A percentile compares a stretch with the other conserved stretches of the same genome.
Evolutionary conservation across 2,113 vertebrate genomes (phyloP).

Genomic region (Callorhinus ursinus): DNA sequence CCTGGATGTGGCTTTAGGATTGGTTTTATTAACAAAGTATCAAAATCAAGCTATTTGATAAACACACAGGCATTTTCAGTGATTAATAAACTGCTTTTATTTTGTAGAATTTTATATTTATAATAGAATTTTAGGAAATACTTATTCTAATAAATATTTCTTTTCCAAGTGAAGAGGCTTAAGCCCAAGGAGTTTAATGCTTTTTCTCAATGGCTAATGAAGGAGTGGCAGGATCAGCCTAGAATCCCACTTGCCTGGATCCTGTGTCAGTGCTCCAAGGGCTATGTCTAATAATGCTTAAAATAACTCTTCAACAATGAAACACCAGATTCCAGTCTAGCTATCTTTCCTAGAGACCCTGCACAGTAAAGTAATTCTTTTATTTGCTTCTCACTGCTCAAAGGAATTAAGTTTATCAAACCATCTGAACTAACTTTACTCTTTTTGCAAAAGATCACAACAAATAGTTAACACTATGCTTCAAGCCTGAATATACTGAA

Average conservation of each 20-base stretch:
- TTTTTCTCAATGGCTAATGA: neutral
- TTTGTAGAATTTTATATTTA: slow-evolving; percentile 29
- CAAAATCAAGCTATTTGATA: neutral
- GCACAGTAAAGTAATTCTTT: neutral
- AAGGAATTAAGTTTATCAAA: slow-evolving; percentile 16
- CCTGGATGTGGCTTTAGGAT: neutral
- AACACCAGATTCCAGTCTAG: neutral
- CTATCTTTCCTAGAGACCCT: neutral
- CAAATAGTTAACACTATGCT: neutral
- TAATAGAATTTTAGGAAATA: neutral
- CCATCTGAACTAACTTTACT: neutral
- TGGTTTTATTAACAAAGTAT: neutral
- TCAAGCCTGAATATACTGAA: slow-evolving; percentile 25
- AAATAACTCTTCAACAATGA: neutral
- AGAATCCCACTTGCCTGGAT: neutral
- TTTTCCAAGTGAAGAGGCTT: neutral
- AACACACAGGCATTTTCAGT: neutral
- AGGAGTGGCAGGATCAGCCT: neutral
- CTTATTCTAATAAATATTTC: slow-evolving; percentile 34
- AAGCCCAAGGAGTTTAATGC: neutral
- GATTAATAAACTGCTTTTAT: neutral
- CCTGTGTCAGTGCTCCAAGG: neutral
- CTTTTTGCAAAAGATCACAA: slow-evolving; percentile 22
- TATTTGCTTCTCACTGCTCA: neutral
- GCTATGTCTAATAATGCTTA: neutral